These are phyloP conservation scores for Mamestra brassicae DNA, from an alignment of 2,888 invertebrate genomes.

Conservation along the genomic window DNA sequence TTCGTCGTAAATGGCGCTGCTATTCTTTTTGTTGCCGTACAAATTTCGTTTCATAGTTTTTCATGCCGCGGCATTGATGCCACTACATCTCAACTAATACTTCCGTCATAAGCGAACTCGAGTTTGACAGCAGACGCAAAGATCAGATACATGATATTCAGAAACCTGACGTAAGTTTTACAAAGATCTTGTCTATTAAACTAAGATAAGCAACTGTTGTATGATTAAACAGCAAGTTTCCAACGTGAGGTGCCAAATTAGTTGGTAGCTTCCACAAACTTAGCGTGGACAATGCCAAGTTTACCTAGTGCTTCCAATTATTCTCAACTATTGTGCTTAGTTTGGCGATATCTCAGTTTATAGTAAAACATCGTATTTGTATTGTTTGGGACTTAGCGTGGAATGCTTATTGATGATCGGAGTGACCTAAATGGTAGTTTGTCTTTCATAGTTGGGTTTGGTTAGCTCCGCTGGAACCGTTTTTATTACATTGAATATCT, in stretches of 20 bases:
- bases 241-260: constrained; percentile 64
- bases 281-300: constrained; percentile 60
- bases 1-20: too few relatives aligned
- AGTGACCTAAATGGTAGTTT: constrained; percentile 12
- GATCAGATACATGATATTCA: neutral
- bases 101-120: neutral
- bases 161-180: neutral
- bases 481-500: neutral
- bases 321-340: constrained; percentile 53
- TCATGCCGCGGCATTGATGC: too few relatives aligned
- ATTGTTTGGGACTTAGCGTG: neutral
- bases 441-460: neutral
- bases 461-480: too few relatives aligned
- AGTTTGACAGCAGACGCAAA: neutral
- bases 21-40: too few relatives aligned
- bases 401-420: constrained; percentile 36
- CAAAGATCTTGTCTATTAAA: constrained; percentile 44
- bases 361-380: constrained; percentile 28
- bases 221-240: constrained; percentile 44
- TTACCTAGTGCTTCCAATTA: constrained; percentile 63
- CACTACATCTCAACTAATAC: too few relatives aligned
- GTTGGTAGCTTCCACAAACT: constrained; percentile 54
- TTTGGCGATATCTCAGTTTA: constrained; percentile 52
- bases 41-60: too few relatives aligned
- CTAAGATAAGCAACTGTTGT: constrained; percentile 47